Percentiles rank a stretch among this genome's conserved stretches.
phyloP scores from a whole-genome alignment of 2,797 vertebrate genomes.

The Rallus crepitans region DNA sequence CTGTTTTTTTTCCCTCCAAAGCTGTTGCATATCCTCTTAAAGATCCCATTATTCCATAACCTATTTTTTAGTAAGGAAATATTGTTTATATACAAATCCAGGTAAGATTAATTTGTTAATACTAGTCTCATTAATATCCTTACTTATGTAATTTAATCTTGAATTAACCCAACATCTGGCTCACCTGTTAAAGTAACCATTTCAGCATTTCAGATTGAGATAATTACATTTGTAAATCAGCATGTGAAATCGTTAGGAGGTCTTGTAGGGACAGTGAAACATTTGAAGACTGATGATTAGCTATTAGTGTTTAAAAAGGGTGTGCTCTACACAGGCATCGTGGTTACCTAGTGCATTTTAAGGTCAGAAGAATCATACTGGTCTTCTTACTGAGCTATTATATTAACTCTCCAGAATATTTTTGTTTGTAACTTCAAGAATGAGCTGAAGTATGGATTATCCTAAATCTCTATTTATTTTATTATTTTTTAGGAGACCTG shows the following conservation, averaged over 20 bases:
- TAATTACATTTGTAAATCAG: not conserved
- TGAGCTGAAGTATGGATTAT: not conserved
- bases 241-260: not conserved
- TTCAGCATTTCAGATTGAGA: not conserved
- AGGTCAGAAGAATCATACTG: not conserved
- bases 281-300: not conserved
- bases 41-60: not conserved
- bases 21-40: not conserved
- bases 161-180: not conserved
- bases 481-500: not conserved
- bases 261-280: not conserved
- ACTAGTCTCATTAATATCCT: not conserved
- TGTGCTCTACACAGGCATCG: not conserved
- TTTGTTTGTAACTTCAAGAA: not conserved
- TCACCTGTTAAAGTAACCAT: not conserved
- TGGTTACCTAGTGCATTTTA: not conserved
- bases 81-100: accelerated
- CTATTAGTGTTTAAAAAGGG: not conserved
- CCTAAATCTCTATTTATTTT: not conserved
- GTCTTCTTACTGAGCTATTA: not conserved
- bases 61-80: not conserved
- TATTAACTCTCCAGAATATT: not conserved
- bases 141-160: not conserved
- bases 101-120: not conserved
- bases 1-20: not conserved